Evolutionary conservation across 2,797 vertebrate species (phyloP), one percentile per base, ranked within the genome.

Genomic region (Gastrophryne carolinensis): DNA sequence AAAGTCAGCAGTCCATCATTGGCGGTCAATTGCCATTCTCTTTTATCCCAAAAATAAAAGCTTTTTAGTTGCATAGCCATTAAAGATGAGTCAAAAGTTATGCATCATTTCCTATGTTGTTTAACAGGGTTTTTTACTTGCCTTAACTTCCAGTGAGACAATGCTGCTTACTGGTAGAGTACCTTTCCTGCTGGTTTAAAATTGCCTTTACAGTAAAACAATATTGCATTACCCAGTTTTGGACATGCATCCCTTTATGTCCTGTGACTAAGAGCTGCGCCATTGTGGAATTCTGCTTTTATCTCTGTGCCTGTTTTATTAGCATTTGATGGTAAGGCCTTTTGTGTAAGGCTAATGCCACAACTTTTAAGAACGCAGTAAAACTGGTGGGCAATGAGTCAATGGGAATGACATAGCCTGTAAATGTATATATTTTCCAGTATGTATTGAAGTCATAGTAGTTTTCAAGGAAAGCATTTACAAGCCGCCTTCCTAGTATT

Each of bases 221-320:
- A 52, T 66, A 47, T 29, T 23, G 32, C 11, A 32, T 23, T 13
- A 65, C 24, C 29, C 15, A 32, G 41, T n/a, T 62, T 34, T 27
- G 44, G 50, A 15, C 52, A 29, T 53, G 56, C 24, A 23, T 4
- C 50, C 26, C 44, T 37, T 32, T 49, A 47, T 62, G 70, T n/a
- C 21, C 15, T 29, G 17, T 72, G 70, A 72, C 57, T 72, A 72
- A 62, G 23, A 62, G 44, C 53, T 62, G 44, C 49, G 21, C 29
- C 30, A 61, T n/a, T 27, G 6, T 23, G n/a, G 27, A 17, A 17
- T 32, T 41, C 32, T 15, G 44, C 57, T 62, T 62, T 58, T 62
- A 62, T 62, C 58, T 62, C 35, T 39, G 34, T 39, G 23, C 21
- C 34, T 47, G 19, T 35, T 72, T 72, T 72, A 50, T 15, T 60